Conservation (phyloP, 2,113 vertebrate species). For the Agelaius phoeniceus region DNA sequence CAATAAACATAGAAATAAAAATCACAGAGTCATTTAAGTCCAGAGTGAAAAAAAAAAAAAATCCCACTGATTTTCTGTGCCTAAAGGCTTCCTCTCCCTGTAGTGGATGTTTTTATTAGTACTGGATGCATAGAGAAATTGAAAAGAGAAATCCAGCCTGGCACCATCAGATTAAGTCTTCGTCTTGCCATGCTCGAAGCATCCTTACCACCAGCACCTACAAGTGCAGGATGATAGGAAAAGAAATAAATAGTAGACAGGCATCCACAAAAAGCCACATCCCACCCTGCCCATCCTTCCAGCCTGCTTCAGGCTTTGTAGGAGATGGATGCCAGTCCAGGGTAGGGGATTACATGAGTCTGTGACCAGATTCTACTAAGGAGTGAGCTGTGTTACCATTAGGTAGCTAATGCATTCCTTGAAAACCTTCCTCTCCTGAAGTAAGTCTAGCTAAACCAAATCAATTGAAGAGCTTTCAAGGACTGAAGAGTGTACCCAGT, state of each 20-base stretch:
- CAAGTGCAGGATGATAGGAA: background rate
- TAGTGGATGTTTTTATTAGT: background rate
- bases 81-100: background rate
- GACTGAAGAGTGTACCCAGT: background rate
- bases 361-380: background rate
- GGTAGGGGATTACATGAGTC: background rate
- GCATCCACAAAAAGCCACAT: background rate
- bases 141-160: background rate
- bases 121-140: background rate
- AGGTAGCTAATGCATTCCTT: background rate
- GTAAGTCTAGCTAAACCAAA: background rate
- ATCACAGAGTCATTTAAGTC: background rate
- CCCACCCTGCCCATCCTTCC: background rate
- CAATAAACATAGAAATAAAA: constrained; percentile 18
- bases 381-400: background rate
- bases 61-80: background rate
- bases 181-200: background rate
- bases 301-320: background rate
- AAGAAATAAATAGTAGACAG: background rate
- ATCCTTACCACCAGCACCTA: background rate
- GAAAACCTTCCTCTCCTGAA: background rate
- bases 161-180: background rate
- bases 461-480: background rate
- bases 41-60: background rate
- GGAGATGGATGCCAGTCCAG: background rate